Evolutionary conservation across 1,140 invertebrate genomes (phyloP).

Genomic region (Galleria mellonella): DNA sequence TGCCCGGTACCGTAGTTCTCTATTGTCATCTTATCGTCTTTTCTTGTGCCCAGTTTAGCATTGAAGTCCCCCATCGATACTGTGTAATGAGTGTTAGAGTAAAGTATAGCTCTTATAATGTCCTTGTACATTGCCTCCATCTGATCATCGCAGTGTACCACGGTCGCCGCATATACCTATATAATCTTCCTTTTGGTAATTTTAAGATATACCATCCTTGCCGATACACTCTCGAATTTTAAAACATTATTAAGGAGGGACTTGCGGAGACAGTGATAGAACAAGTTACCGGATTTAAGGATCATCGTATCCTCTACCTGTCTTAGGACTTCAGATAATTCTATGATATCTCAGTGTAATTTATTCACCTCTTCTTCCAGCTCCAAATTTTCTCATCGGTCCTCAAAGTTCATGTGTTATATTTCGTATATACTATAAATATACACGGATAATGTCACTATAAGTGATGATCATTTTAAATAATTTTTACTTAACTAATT

Average conservation of each 20-base stretch:
- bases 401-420: too few relatives aligned
- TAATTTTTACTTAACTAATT: too few relatives aligned
- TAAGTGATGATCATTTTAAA: too few relatives aligned
- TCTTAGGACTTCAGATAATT: conserved; percentile 4
- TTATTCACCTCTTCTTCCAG: too few relatives aligned
- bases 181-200: conserved; percentile 20
- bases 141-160: conserved; percentile 21
- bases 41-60: neutral
- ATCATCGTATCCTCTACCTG: conserved; percentile 6
- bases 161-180: conserved; percentile 24
- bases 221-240: conserved; percentile 20
- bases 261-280: conserved; percentile 13
- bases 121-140: conserved; percentile 22
- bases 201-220: conserved; percentile 14
- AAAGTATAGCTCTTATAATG: conserved; percentile 10
- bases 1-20: neutral
- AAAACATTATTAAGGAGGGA: conserved; percentile 10
- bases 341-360: too few relatives aligned
- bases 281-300: too few relatives aligned
- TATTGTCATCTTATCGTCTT: too few relatives aligned
- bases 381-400: too few relatives aligned
- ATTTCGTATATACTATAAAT: too few relatives aligned
- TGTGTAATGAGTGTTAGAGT: conserved; percentile 5
- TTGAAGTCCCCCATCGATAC: conserved; percentile 1
- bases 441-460: too few relatives aligned